These are phyloP conservation scores for Aurelia aurita complex sp. Pacific DNA, from an alignment of 30 jellyfish, hydroid and myxozoan genomes.

Conservation along the genomic window DNA sequence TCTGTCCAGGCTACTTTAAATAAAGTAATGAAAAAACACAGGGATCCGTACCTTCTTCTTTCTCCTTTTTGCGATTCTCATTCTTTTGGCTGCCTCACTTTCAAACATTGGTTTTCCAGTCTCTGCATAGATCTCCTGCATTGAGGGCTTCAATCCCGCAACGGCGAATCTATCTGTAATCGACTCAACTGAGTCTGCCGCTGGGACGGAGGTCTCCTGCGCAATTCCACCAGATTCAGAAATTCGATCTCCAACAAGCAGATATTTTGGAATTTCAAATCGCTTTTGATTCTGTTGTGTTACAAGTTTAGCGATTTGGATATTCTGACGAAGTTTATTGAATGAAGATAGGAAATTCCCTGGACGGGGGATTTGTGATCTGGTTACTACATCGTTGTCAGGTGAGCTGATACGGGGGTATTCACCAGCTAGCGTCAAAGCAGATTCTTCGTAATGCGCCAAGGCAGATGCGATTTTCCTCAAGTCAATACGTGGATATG, in stretches of 20 bases:
- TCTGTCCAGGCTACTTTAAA: no score
- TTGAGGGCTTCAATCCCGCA: slow-evolving; percentile 85
- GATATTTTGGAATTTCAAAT: slow-evolving; percentile 73
- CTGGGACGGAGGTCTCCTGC: slow-evolving; percentile 38
- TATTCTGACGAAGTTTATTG: slow-evolving; percentile 73
- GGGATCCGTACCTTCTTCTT: slow-evolving; percentile 51
- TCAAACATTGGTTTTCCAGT: slow-evolving; percentile 81
- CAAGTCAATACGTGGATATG: slow-evolving; percentile 91
- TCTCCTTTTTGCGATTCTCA: slow-evolving; percentile 63
- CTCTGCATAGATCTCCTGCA: slow-evolving; percentile 91
- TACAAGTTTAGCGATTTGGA: slow-evolving; percentile 82
- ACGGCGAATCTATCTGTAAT: slow-evolving; percentile 70
- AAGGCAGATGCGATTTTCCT: slow-evolving; percentile 91
- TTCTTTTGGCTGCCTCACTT: slow-evolving; percentile 67
- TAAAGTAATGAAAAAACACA: background rate
- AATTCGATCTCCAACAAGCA: slow-evolving; percentile 74
- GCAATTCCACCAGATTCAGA: slow-evolving; percentile 72
- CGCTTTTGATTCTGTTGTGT: slow-evolving; percentile 69
- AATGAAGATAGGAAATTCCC: background rate
- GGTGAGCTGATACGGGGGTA: slow-evolving; percentile 73
- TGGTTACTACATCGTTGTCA: slow-evolving; percentile 67
- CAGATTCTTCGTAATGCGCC: slow-evolving; percentile 93
- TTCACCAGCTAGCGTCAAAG: slow-evolving; percentile 93
- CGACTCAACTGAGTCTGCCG: slow-evolving; percentile 88
- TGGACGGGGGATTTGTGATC: slow-evolving; percentile 94